Evolutionary conservation across 2,797 vertebrate species (phyloP).

Genomic region (Iguana delicatissima): DNA sequence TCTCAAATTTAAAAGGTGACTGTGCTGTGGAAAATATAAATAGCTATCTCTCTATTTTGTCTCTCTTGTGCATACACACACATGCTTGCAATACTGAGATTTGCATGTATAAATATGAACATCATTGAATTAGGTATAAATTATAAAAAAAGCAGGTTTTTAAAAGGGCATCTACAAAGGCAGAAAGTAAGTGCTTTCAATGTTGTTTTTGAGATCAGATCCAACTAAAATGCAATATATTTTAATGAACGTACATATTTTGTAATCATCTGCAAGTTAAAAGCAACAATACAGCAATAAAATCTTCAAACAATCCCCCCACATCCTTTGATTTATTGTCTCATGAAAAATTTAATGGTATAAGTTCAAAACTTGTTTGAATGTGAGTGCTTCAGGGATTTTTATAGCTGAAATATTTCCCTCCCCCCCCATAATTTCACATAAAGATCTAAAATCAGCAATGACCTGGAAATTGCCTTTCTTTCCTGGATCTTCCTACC

Average conservation of each 20-base stretch:
- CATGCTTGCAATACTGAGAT: slow-evolving; percentile 34
- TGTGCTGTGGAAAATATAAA: slow-evolving; percentile 42
- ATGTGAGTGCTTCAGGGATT: slow-evolving; percentile 71
- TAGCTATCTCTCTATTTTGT: slow-evolving; percentile 26
- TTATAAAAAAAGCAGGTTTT: slow-evolving; percentile 38
- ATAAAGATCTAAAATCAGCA: slow-evolving; percentile 66
- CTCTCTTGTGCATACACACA: slow-evolving; percentile 14
- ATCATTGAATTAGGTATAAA: slow-evolving; percentile 55
- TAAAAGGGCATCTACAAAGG: slow-evolving; percentile 49
- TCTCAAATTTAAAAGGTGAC: slow-evolving; percentile 27
- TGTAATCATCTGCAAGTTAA: slow-evolving; percentile 71
- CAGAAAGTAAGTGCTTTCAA: slow-evolving; percentile 34
- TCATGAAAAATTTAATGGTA: slow-evolving; percentile 80
- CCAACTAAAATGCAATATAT: slow-evolving; percentile 57
- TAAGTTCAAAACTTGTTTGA: slow-evolving; percentile 73
- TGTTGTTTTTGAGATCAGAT: slow-evolving; percentile 43
- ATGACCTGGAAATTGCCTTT: slow-evolving; percentile 52
- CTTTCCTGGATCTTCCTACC: slow-evolving; percentile 49
- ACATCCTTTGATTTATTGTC: slow-evolving; percentile 78
- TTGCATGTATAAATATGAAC: slow-evolving; percentile 66
- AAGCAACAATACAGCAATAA: slow-evolving; percentile 72
- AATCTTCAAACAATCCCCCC: slow-evolving; percentile 69
- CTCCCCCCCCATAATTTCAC: slow-evolving; percentile 67
- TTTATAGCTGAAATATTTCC: slow-evolving; percentile 72
- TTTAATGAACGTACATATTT: slow-evolving; percentile 70